Evolutionary conservation across 2,797 vertebrate species (phyloP).

Genomic region (Hoplostethus atlanticus): DNA sequence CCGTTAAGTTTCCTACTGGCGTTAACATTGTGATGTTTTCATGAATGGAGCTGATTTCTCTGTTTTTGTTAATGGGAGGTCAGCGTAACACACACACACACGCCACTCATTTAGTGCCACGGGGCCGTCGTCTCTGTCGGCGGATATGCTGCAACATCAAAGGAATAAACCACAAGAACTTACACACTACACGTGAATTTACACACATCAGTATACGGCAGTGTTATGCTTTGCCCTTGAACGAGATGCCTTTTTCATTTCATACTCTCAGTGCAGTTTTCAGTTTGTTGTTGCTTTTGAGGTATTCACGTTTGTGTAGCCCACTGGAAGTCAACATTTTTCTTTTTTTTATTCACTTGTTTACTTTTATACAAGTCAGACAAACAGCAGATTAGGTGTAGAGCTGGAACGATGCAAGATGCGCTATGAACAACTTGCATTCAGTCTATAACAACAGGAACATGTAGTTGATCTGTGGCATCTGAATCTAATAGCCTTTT

Average conservation of each 20-base stretch:
- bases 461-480: constrained; percentile 44
- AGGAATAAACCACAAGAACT: constrained; percentile 35
- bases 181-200: constrained; percentile 27
- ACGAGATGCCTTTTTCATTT: constrained; percentile 79
- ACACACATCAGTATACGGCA: constrained; percentile 41
- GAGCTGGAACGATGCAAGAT: constrained; percentile 23
- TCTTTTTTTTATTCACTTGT: constrained; percentile 14
- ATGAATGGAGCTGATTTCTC: constrained; percentile 31
- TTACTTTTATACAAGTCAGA: constrained; percentile 52
- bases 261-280: constrained; percentile 12
- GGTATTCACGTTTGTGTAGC: constrained; percentile 43
- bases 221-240: constrained; percentile 61
- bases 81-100: neutral
- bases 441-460: constrained; percentile 27
- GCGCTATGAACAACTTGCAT: constrained; percentile 45
- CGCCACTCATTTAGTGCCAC: constrained; percentile 50
- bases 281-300: constrained; percentile 35
- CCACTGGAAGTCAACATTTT: constrained; percentile 55
- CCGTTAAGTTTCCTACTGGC: constrained; percentile 9
- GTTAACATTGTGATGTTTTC: constrained; percentile 31
- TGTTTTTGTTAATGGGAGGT: constrained; percentile 24
- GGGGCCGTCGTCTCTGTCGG: constrained; percentile 47
- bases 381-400: constrained; percentile 13
- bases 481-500: constrained; percentile 59
- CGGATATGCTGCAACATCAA: constrained; percentile 48